Base-by-base conservation (phyloP, 2,113 vertebrate genomes). In the Ceyx margarethae region DNA sequence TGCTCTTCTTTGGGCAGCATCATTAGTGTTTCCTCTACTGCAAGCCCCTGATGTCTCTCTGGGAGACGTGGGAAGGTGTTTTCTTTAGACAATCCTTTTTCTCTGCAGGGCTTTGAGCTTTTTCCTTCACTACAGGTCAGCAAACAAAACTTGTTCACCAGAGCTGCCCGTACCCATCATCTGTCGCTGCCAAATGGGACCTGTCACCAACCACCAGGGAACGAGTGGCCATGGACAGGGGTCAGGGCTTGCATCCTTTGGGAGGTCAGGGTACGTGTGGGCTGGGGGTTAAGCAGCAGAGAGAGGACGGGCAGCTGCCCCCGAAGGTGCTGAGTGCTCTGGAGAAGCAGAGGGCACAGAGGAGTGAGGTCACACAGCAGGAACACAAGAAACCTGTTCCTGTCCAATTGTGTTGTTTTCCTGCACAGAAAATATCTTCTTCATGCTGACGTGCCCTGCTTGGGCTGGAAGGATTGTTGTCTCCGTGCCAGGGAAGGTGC, bases 81-180 rank as follows among this genome's bases (percentile, higher is more conserved):
- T 53, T 72, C 61, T 88, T 93, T 77, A 81, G 85, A 84, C 81
- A 69, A 88, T 87, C 85, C 22, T 6, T 83, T 94, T 91, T 91
- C 91, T 77, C 46, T 86, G 89, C 91, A 64, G 73, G 64, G 68
- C 56, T 95, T 87, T 83, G 80, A 51, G 33, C 21, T 95, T 94
- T 82, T 60, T 56, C 60, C 25, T 93, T 80, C 61, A 54, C 75
- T 76, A 19, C 62, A 87, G 65, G 66, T 87, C 94, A 91, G 81
- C 71, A 89, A 45, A 67, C 37, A 25, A 5, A 40, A 11, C 2
- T 18, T 87, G 85, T 60, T 90, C 50, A 12, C 65, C 65, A 31
- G 54, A 8, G 40, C 54, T 76, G 74, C 67, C 84, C 2, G 4
- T 50, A 10, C 19, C 3, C 37, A 7, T 42, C 43, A 3, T 50